These are phyloP conservation scores for Diuraphis noxia DNA, from an alignment of 1,140 invertebrate species.

Conservation along the genomic window DNA sequence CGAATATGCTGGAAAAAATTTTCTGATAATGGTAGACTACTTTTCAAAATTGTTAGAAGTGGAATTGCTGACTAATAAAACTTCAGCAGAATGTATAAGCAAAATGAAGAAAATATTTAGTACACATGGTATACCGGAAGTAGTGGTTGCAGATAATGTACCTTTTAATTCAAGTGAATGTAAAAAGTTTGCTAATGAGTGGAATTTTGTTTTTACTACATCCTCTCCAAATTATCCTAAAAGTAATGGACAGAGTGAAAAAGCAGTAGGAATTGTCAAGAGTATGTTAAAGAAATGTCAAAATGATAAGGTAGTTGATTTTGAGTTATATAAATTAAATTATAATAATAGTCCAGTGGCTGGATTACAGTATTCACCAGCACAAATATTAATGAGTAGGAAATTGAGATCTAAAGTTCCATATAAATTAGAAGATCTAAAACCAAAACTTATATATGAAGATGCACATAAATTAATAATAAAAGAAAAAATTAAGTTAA, in stretches of 20 bases:
- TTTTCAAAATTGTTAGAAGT: slow-evolving; percentile 7
- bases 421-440: background rate
- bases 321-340: too few species aligned
- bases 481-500: background rate
- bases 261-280: too few species aligned
- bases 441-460: background rate
- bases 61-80: background rate
- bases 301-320: too few species aligned
- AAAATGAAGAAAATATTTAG: slow-evolving; percentile 55
- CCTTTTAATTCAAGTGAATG: background rate
- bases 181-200: background rate
- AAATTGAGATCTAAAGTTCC: too few species aligned
- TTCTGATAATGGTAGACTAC: slow-evolving; percentile 50
- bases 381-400: background rate
- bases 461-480: background rate
- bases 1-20: slow-evolving; percentile 49
- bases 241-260: too few species aligned
- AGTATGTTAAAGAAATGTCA: too few species aligned
- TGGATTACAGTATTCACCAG: background rate
- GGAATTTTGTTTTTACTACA: background rate
- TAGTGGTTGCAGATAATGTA: background rate
- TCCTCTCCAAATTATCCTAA: too few species aligned
- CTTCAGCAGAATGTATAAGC: slow-evolving; percentile 2
- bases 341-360: too few species aligned
- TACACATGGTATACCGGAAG: background rate